A percentile compares a stretch with the other conserved stretches of the same genome.
Conservation (phyloP, 2,113 vertebrate species). For the Phaetusa simplex region DNA sequence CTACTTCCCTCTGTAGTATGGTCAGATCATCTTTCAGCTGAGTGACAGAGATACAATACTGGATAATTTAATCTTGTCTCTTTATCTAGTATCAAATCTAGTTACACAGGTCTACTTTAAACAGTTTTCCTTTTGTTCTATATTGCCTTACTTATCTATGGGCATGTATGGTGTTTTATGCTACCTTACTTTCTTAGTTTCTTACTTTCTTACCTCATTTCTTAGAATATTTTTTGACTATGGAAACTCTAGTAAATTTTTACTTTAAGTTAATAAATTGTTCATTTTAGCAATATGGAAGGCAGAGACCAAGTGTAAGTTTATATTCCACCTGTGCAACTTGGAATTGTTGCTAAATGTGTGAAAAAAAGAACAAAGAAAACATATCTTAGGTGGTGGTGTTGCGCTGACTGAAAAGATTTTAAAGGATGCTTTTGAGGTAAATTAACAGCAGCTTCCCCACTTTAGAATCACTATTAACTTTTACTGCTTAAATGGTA, state of each 20-base stretch:
- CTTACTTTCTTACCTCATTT: background rate
- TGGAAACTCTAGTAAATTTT: background rate
- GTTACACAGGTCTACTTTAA: background rate
- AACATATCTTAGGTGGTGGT: background rate
- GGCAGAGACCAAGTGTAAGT: background rate
- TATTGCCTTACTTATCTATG: background rate
- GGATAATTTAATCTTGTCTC: background rate
- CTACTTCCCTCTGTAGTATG: background rate
- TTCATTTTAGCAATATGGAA: background rate
- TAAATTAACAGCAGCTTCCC: background rate
- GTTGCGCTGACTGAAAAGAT: background rate
- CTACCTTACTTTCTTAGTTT: background rate
- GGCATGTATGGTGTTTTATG: background rate
- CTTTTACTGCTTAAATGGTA: background rate
- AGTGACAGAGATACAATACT: background rate
- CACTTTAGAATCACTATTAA: background rate
- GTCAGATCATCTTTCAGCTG: background rate
- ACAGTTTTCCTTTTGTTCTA: background rate
- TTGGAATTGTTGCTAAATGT: background rate
- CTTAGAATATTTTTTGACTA: background rate
- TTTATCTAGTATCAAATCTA: background rate
- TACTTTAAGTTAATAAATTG: background rate
- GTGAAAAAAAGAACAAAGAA: background rate
- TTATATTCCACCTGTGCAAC: background rate
- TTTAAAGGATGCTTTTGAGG: background rate